These are phyloP conservation scores for Habropoda laboriosa DNA, from an alignment of 1,140 invertebrate genomes.

Conservation along the genomic window DNA sequence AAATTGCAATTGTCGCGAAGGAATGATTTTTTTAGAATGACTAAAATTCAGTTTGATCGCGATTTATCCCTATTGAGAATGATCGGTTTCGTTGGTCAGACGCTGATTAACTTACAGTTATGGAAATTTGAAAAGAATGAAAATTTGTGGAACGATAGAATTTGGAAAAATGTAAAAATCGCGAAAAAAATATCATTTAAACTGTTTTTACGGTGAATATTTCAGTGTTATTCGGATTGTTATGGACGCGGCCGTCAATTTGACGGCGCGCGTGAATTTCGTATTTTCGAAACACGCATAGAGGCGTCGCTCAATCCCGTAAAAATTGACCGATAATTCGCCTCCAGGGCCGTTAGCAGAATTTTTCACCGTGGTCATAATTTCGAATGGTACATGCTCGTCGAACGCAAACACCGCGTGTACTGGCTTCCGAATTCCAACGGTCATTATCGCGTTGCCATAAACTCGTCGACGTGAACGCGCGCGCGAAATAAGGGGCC, in stretches of 20 bases:
- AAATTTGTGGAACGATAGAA: too few species aligned
- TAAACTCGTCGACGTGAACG: slow-evolving; percentile 41
- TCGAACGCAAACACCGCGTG: slow-evolving; percentile 41
- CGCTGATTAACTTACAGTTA: too few species aligned
- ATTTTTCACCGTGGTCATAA: slow-evolving; percentile 43
- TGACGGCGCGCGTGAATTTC: not conserved
- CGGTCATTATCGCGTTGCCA: slow-evolving; percentile 57
- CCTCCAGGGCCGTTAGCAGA: not conserved
- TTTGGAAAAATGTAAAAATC: too few species aligned
- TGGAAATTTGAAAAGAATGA: too few species aligned
- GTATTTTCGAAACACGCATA: not conserved
- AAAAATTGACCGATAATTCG: slow-evolving; percentile 1
- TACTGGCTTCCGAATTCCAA: slow-evolving; percentile 8
- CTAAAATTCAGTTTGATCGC: too few species aligned
- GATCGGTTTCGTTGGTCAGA: too few species aligned
- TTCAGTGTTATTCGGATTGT: not conserved
- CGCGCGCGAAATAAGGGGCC: slow-evolving; percentile 12
- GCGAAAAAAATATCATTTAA: too few species aligned
- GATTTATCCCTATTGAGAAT: too few species aligned
- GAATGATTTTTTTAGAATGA: too few species aligned
- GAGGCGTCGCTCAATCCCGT: not conserved
- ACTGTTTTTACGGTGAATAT: not conserved
- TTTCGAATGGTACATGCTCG: slow-evolving; percentile 28
- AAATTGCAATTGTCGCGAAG: too few species aligned
- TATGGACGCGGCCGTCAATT: not conserved